phyloP scores from a whole-genome alignment of 2,113 vertebrate species.

The Aptenodytes patagonicus region DNA sequence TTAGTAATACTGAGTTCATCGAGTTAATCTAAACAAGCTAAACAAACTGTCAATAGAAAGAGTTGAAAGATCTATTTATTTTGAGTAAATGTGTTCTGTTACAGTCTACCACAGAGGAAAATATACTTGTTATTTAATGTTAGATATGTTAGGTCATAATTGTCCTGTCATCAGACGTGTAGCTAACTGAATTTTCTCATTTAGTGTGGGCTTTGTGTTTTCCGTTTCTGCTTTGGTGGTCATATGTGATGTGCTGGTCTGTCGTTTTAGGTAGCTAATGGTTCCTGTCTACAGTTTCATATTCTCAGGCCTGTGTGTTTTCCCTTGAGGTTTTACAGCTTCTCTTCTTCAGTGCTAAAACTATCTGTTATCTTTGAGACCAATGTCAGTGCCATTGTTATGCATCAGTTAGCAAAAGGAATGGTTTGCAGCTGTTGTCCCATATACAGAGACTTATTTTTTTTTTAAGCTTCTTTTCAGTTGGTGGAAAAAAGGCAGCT shows the following conservation, averaged over 20 bases:
- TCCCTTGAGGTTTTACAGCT: background rate
- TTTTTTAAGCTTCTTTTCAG: background rate
- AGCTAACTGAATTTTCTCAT: background rate
- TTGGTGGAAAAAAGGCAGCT: constrained; percentile 10
- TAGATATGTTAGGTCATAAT: background rate
- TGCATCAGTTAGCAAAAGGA: background rate
- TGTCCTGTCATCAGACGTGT: background rate
- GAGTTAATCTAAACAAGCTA: background rate
- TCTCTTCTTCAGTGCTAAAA: background rate
- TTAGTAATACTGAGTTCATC: background rate
- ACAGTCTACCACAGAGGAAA: background rate
- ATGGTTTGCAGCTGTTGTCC: constrained; percentile 24
- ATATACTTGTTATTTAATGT: background rate
- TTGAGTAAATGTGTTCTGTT: background rate
- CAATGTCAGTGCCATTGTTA: background rate
- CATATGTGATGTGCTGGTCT: background rate
- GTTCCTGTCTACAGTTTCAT: background rate
- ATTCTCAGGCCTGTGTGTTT: background rate
- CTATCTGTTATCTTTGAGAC: background rate
- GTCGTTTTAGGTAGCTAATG: background rate
- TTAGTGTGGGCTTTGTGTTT: background rate
- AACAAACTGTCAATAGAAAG: background rate
- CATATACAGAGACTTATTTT: background rate
- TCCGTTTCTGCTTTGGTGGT: background rate
- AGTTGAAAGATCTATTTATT: background rate